Evolutionary conservation across 2,113 vertebrate species (phyloP).

Genomic region (Typhlomys cinereus): DNA sequence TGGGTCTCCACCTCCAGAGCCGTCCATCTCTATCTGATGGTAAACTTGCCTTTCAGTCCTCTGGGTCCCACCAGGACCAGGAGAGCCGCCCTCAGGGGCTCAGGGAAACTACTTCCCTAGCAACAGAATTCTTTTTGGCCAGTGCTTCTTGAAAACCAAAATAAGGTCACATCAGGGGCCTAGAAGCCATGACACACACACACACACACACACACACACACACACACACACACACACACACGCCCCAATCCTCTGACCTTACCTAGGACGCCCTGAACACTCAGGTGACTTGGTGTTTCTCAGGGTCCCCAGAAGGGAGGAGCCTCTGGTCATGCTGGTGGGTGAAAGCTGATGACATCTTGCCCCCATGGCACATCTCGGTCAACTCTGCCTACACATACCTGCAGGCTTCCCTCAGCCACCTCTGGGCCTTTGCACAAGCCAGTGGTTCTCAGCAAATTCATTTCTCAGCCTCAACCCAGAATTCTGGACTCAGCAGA

Average conservation of each 20-base stretch:
- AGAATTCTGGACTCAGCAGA: background rate
- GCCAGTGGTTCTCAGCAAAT: background rate
- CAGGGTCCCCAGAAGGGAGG: background rate
- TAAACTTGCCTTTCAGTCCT: background rate
- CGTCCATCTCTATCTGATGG: background rate
- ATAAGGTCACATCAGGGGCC: background rate
- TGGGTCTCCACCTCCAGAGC: background rate
- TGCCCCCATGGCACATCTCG: too few species aligned
- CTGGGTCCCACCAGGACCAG: background rate
- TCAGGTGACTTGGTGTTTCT: background rate
- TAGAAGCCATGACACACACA: background rate
- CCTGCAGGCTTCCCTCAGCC: background rate
- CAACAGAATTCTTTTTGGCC: background rate
- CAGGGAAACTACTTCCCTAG: background rate
- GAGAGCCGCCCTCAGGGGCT: background rate
- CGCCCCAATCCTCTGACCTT: background rate
- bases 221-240: too few species aligned
- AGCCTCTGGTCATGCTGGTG: background rate
- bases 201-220: too few species aligned
- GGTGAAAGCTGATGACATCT: rapidly evolving
- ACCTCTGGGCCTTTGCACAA: background rate
- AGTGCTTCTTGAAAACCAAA: slow-evolving; percentile 10
- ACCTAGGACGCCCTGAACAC: background rate
- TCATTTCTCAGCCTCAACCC: background rate
- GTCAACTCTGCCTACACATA: background rate